phyloP scores from a whole-genome alignment of 2,888 invertebrate genomes.

The Pharmacophagus antenor region DNA sequence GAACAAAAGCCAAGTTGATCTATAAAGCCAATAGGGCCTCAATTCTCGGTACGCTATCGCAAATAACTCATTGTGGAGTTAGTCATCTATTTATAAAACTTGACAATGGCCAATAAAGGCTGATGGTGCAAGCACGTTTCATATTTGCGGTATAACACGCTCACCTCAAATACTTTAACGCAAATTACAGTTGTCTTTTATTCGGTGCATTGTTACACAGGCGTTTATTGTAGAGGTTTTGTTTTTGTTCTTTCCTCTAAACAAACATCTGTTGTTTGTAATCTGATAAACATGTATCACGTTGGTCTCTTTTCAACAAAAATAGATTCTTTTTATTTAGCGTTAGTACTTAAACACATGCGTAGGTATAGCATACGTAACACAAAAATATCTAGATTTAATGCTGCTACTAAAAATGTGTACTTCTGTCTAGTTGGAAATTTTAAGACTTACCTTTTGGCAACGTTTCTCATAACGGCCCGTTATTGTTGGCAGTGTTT shows the following conservation, averaged over 20 bases:
- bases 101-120: slow-evolving; percentile 23
- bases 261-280: neutral
- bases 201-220: neutral
- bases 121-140: slow-evolving; percentile 4
- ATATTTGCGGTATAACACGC: slow-evolving; percentile 8
- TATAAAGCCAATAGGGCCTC: neutral
- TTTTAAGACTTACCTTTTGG: no score
- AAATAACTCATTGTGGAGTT: slow-evolving; percentile 13
- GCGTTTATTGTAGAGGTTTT: neutral
- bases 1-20: slow-evolving; percentile 4
- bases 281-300: no score
- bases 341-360: no score
- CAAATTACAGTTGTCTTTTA: neutral
- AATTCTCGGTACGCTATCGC: neutral
- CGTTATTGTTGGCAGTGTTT: no score
- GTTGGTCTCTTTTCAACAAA: no score
- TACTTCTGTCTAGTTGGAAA: no score
- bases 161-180: neutral
- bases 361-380: no score
- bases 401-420: no score
- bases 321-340: no score
- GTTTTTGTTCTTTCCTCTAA: neutral
- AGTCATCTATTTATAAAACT: slow-evolving; percentile 10
- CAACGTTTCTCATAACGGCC: no score
- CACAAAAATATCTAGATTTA: no score